phyloP scores from a whole-genome alignment of 2,888 invertebrate genomes.

The Aporophyla nigra region DNA sequence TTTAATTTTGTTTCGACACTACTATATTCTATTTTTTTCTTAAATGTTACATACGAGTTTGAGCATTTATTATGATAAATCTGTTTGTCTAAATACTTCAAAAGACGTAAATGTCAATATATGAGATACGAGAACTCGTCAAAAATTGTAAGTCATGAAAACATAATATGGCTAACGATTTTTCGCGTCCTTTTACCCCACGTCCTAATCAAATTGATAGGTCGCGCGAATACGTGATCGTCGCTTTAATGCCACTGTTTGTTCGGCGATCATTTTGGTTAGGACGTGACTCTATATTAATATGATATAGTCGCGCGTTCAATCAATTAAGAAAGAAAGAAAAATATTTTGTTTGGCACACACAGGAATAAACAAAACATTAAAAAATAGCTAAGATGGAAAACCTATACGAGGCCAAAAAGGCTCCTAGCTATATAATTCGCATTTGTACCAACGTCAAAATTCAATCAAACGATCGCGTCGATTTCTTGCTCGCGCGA shows the following conservation, averaged over 20 bases:
- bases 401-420: no score
- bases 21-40: neutral
- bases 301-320: no score
- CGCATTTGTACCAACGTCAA: neutral
- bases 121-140: neutral
- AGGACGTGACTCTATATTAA: neutral
- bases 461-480: neutral
- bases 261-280: neutral
- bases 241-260: no score
- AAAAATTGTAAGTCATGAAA: neutral
- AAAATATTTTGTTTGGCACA: no score
- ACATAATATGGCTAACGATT: neutral
- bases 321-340: no score
- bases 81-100: neutral
- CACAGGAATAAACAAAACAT: no score
- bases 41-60: neutral
- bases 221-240: neutral
- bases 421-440: neutral
- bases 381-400: no score
- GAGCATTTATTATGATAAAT: conserved; percentile 7
- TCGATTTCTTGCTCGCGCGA: neutral
- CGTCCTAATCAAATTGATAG: neutral
- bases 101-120: neutral
- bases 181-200: neutral
- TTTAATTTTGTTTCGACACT: no score